Base-by-base conservation (phyloP, 2,797 vertebrate species). In the Phaenicophaeus curvirostris region DNA sequence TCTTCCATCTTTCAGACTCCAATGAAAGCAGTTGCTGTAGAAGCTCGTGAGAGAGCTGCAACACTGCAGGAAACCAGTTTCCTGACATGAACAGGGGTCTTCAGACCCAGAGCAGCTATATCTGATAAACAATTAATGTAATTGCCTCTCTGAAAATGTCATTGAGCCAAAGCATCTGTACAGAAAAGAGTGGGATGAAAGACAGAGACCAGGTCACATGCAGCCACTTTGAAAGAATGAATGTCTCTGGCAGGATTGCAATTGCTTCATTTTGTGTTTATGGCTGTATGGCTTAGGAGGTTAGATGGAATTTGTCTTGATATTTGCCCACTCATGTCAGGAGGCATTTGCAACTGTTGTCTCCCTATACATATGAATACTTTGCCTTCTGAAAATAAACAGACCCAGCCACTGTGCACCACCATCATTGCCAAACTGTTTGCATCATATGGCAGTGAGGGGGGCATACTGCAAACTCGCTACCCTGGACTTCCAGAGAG, bases 241-340 rank as follows among this genome's bases (percentile, higher is more conserved):
- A 87, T 69, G 78, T 86, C 11, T 12, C 51, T 82, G 46, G 41
- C 66, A 82, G 68, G 77, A 62, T 16, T 65, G 57, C 81, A 82
- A 58, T 65, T 37, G 13, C 57, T 91, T 93, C 15, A 41, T 67
- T 92, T 95, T 46, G 39, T 86, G 63, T 90, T 92, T 87, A 63
- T n/a, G 79, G 83, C 73, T 18, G 4, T 39, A 46, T 31, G 53
- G n/a, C 35, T 94, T 86, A 75, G 69, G 57, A 86, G 53, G 54
- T 93, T 89, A 94, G 80, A 42, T 61, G 39, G 63, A 85, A 91
- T 75, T 88, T 75, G 20, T 81, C 66, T 72, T 78, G 59, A 8
- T 85, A 76, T 85, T 92, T 82, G 54, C 71, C 50, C 50, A 79
- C 37, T 37, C 84, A 71, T 61, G 28, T 23, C 71, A 77, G 74